Evolutionary conservation across 35 echinoderm and acorn worm genomes (phyloP), one percentile per base, ranked within the genome.

Genomic region (Amphiura filiformis): DNA sequence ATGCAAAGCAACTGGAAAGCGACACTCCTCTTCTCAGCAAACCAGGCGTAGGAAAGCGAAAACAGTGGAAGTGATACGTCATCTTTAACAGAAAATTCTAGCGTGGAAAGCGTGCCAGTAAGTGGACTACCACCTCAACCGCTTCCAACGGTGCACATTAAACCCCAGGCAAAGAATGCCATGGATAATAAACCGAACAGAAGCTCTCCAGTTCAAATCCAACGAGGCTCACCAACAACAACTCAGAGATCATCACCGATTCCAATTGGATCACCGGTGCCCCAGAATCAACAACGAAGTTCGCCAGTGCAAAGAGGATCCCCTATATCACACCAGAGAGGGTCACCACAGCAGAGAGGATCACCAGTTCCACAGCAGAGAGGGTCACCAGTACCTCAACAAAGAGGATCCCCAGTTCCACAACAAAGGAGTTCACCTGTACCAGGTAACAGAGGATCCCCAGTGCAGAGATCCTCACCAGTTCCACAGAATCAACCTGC

Each of bases 31-130:
- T 65, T 18, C 37, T 32, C 11, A 37, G 85, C 23, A 90, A 76
- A 65, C 20, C 80, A 0, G 87, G 89, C n/a, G 32, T 87, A 76
- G 36, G 70, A 35, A 18, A 90, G 88, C 83, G 95, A 97, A 81
- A 92, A 85, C 34, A 99, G 96, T 78, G 95, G 95, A 1, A 99
- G 96, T 94, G 96, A 99, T 36, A 99, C 96, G 14, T 94, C 96
- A 33, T 99, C 96, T 23, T 65, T 99, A 22, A 99, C 96, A 42
- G 96, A 99, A 56, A 99, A 99, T 79, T 99, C 96, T 17, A 99
- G 96, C 84, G 33, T 99, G 14, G 96, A 99, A 76, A 99, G 93
- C 88, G 84, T 91, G 37, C 93, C 93, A 13, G 83, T 80, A 1
- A 88, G 82, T 80, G 92, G 88, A 23, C 23, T 88, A n/a, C 38